Evolutionary conservation across 92 coral and sea anemone genomes (phyloP), one percentile per base, ranked within the genome.

Genomic region (Bergia sp.): DNA sequence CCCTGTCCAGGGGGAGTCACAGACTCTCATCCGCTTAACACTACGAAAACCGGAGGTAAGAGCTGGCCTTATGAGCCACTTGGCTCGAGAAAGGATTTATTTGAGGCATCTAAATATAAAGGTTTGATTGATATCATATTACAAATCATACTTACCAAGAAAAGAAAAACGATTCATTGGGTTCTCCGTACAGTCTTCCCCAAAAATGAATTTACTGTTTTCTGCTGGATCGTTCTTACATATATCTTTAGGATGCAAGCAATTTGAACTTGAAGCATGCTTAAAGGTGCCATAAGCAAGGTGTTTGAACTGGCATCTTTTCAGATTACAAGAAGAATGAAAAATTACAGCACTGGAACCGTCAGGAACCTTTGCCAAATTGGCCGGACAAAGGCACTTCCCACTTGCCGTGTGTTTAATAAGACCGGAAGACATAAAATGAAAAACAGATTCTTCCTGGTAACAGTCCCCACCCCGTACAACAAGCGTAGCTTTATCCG

Each of bases 381-480:
- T 20, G 11, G 29, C 49, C 13, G 73, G 50, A 36, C 86, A 82
- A n/a, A 82, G 40, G 41, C 86, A 82, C n/a, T 64, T 82, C 38
- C 73, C 76, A 82, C 86, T 82, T 40, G 86, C 86, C 57, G 38
- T 47, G 76, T 82, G 86, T 42, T 65, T 64, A 67, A 82, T 18
- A 65, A 82, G 37, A 18, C 86, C 86, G 10, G 76, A 64, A 9
- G 86, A 82, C 86, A 42, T 82, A n/a, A 20, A 82, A 20, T 40
- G 76, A 13, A 82, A 82, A 67, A 65, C 55, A 12, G 86, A 64
- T 40, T 16, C 73, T n/a, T 67, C 86, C 12, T 43, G 75, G 18
- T 82, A 82, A 57, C 86, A 82, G 55, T 82, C 86, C 8, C 86
- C 86, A 10, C 76, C 86, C 42, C 47, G 55, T n/a, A 66, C 58